Evolutionary conservation across 2,113 vertebrate genomes (phyloP), one percentile per base, ranked within the genome.

Genomic region (Lamprologus lemairii): DNA sequence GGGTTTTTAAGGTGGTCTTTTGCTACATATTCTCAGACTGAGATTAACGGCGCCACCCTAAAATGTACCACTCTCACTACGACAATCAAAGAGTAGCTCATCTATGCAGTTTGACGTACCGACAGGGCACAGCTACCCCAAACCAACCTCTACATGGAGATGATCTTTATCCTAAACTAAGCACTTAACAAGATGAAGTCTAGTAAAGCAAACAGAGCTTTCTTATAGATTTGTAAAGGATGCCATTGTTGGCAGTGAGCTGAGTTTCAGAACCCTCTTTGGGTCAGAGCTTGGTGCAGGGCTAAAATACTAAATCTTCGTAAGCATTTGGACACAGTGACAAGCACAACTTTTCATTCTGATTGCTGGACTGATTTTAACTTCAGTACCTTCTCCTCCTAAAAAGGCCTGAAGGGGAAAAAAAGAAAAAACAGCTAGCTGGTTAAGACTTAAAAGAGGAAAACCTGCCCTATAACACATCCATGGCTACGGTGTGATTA

Each of bases 21-120:
- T 92, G 93, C 89, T 94, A 94, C 92, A 94, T 91, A 84, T 58
- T n/a, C 90, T 84, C 79, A 91, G 85, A 90, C 91, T 90, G 94
- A 92, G 89, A 6, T 80, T 31, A 57, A 94, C 21, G 80, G 93
- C 42, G n/a, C 49, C 82, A 89, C 94, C 87, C 94, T 92, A 86
- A 92, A 68, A 87, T 60, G 88, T 89, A 91, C 79, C 51, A 84
- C 88, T 83, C 88, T 88, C 80, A 60, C 65, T 83, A 86, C 26
- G 78, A 87, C 84, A 86, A 71, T 83, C 82, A 82, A 63, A 68
- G 55, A 89, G 83, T 88, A 73, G 75, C 79, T 88, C 57, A 58
- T 88, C 35, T 90, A 84, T 47, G 84, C 35, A 33, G 40, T 73
- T 87, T 53, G 81, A 91, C 73, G 81, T 57, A 90, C 82, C 58